These are phyloP conservation scores for Chloropsis hardwickii DNA, from an alignment of 2,113 vertebrate species.

Conservation along the genomic window DNA sequence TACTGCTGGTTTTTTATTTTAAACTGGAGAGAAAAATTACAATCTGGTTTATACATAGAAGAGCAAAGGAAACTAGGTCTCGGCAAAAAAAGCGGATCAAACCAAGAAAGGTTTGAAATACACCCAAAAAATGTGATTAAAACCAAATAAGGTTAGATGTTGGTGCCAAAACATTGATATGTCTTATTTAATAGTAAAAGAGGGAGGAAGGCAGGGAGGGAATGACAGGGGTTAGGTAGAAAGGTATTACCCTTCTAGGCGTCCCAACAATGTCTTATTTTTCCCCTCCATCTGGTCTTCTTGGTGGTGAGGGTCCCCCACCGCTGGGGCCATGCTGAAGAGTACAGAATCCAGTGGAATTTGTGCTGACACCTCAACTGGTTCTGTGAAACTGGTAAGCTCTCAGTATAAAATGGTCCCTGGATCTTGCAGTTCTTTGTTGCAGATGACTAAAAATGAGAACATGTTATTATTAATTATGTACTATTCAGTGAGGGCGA, in stretches of 20 bases:
- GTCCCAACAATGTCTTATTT: fast-evolving
- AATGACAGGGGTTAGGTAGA: neutral
- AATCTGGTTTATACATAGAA: neutral
- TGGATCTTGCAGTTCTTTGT: neutral
- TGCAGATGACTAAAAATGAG: neutral
- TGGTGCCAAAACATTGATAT: neutral
- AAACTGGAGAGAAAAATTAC: neutral
- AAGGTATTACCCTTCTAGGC: neutral
- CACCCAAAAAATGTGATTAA: neutral
- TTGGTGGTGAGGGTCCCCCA: neutral
- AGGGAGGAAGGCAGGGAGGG: neutral
- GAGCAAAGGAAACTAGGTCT: neutral
- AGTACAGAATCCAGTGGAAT: neutral
- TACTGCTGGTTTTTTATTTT: neutral
- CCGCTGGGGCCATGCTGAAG: neutral
- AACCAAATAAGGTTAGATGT: neutral
- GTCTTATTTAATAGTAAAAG: neutral
- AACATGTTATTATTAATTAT: neutral
- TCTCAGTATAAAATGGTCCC: neutral
- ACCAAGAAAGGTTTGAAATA: neutral
- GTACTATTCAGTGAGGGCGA: neutral
- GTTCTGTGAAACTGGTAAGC: neutral
- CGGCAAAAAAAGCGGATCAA: neutral
- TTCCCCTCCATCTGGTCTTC: neutral
- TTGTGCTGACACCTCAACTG: neutral